Evolutionary conservation across 2,797 vertebrate genomes (phyloP).

Genomic region (Threskiornis aethiopicus): DNA sequence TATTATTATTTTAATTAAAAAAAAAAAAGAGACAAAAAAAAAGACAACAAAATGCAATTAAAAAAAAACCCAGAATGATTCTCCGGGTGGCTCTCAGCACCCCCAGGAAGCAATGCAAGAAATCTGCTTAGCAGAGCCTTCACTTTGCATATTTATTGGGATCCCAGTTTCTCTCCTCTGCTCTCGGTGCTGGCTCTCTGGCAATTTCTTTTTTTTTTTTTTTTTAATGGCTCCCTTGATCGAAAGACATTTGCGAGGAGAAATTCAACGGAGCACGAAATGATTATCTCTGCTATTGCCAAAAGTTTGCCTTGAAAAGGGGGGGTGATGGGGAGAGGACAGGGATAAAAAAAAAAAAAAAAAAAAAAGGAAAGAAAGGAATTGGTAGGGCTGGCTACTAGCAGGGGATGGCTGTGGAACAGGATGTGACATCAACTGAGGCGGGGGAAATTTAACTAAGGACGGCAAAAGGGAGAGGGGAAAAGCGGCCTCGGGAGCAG

Average conservation of each 20-base stretch:
- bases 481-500: neutral
- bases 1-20: neutral
- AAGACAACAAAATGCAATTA: neutral
- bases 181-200: conserved; percentile 28
- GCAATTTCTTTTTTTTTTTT: neutral
- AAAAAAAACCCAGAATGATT: neutral
- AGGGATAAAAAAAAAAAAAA: neutral
- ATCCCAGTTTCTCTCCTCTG: conserved; percentile 67
- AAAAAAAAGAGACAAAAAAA: neutral
- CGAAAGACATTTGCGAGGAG: conserved; percentile 54
- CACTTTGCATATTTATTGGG: conserved; percentile 86
- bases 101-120: conserved; percentile 77
- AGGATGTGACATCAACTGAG: conserved; percentile 87
- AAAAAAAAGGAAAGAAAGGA: neutral
- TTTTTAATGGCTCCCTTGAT: conserved; percentile 62
- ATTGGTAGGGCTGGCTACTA: conserved; percentile 56
- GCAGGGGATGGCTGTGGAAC: conserved; percentile 71
- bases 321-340: conserved; percentile 63
- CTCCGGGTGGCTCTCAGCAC: conserved; percentile 74
- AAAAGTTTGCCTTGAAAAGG: conserved; percentile 85
- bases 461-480: conserved; percentile 1
- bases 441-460: conserved; percentile 87
- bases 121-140: conserved; percentile 78
- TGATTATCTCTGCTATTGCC: conserved; percentile 69
- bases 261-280: conserved; percentile 59